Conservation (phyloP, 2,888 invertebrate genomes). For the Drepana falcataria region DNA sequence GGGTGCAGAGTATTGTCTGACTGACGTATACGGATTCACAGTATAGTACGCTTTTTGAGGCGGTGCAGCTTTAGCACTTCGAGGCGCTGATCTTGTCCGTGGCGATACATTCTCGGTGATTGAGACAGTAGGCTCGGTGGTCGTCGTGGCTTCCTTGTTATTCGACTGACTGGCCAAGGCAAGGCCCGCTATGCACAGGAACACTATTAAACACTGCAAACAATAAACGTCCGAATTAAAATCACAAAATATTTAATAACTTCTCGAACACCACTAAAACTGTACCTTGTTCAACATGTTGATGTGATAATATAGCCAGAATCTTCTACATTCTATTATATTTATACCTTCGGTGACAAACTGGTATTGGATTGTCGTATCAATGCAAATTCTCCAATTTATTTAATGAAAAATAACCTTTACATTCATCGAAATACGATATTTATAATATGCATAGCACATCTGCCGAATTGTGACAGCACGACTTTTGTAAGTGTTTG, state of each 20-base stretch:
- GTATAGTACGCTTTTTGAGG: background rate
- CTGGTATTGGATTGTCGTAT: conserved; percentile 53
- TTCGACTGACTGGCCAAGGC: conserved; percentile 57
- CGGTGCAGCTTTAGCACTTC: no score
- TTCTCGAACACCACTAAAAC: conserved; percentile 4
- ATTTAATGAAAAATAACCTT: conserved; percentile 30
- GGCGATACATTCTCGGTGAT: background rate
- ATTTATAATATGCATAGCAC: background rate
- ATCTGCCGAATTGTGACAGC: background rate
- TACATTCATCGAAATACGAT: conserved; percentile 21
- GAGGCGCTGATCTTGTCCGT: background rate
- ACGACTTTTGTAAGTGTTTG: background rate
- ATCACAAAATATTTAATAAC: background rate
- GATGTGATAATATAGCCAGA: conserved; percentile 52
- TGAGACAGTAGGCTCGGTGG: background rate
- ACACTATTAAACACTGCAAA: conserved; percentile 49
- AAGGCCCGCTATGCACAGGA: conserved; percentile 63
- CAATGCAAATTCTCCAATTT: conserved; percentile 27
- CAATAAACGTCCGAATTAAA: conserved; percentile 6
- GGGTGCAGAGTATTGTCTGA: background rate
- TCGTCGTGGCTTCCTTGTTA: background rate
- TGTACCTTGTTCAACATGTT: conserved; percentile 61
- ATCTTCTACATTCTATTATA: conserved; percentile 44
- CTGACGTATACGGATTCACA: background rate
- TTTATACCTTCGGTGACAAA: conserved; percentile 58